These are phyloP conservation scores for Drosophila equinoxialis DNA, from an alignment of 1,140 invertebrate species.

Conservation along the genomic window DNA sequence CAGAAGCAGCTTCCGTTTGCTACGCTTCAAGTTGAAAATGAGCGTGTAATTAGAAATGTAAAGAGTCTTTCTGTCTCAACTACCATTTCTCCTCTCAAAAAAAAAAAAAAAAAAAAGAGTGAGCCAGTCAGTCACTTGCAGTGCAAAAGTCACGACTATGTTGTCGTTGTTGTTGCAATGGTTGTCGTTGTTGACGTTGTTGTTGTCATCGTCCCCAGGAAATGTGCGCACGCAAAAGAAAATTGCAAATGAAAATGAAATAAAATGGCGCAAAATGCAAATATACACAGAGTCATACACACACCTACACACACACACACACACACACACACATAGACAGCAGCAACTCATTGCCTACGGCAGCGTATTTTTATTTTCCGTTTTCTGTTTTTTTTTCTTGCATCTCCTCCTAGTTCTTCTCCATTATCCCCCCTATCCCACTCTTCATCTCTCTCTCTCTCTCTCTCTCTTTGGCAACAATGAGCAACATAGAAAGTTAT, in stretches of 20 bases:
- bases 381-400: not conserved
- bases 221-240: slow-evolving; percentile 66
- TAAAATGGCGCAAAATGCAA: slow-evolving; percentile 68
- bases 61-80: slow-evolving; percentile 34
- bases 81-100: slow-evolving; percentile 15
- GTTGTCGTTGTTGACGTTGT: slow-evolving; percentile 14
- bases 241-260: slow-evolving; percentile 70
- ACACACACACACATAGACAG: slow-evolving; percentile 30
- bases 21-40: slow-evolving; percentile 62
- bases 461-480: slow-evolving; percentile 40
- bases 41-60: slow-evolving; percentile 73
- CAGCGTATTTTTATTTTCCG: slow-evolving; percentile 53
- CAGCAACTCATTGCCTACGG: slow-evolving; percentile 46
- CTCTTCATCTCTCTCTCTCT: not conserved
- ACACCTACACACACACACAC: slow-evolving; percentile 7
- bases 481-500: slow-evolving; percentile 67
- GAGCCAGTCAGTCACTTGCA: slow-evolving; percentile 32
- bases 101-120: slow-evolving; percentile 9
- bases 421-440: not conserved
- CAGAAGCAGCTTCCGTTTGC: slow-evolving; percentile 49
- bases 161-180: slow-evolving; percentile 16
- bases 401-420: not conserved
- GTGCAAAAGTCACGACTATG: slow-evolving; percentile 57
- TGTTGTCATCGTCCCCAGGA: slow-evolving; percentile 38
- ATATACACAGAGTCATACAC: slow-evolving; percentile 31